These are phyloP conservation scores for Anagyrus pseudococci DNA, from an alignment of 2,888 invertebrate species.

Conservation along the genomic window DNA sequence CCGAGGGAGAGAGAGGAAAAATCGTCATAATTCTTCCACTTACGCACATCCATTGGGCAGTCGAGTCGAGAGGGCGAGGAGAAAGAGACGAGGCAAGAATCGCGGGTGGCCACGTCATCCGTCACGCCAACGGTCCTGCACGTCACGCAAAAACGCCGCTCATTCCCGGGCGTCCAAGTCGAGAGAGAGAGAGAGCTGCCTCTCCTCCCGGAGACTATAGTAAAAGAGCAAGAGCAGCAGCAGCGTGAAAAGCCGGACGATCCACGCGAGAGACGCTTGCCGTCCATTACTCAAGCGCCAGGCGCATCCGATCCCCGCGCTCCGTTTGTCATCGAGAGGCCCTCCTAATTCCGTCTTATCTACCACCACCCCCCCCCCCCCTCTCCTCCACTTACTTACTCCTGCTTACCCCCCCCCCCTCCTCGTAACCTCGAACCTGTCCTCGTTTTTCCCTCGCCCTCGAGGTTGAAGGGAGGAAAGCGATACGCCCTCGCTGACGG, in stretches of 20 bases:
- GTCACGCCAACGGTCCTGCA: slow-evolving; percentile 1
- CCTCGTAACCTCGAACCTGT: slow-evolving; percentile 22
- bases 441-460: not conserved
- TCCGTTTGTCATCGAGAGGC: slow-evolving; percentile 43
- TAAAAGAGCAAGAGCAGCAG: too few relatives aligned
- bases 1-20: not conserved
- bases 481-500: slow-evolving; percentile 9
- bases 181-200: too few relatives aligned
- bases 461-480: not conserved
- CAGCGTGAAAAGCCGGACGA: not conserved
- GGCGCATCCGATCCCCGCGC: slow-evolving; percentile 35
- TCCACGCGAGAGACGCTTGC: not conserved
- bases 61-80: too few relatives aligned
- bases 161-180: not conserved
- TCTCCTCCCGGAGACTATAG: too few relatives aligned
- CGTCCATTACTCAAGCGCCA: slow-evolving; percentile 31
- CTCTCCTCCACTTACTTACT: not conserved
- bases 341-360: slow-evolving; percentile 6
- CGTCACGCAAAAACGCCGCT: slow-evolving; percentile 3
- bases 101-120: too few relatives aligned
- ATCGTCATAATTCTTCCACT: slow-evolving; percentile 5
- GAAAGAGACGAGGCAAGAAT: too few relatives aligned
- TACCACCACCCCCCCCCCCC: not conserved
- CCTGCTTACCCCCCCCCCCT: not conserved
- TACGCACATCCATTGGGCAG: not conserved